These are phyloP conservation scores for Leptopilina syphax DNA, from an alignment of 2,888 invertebrate genomes.

Conservation along the genomic window DNA sequence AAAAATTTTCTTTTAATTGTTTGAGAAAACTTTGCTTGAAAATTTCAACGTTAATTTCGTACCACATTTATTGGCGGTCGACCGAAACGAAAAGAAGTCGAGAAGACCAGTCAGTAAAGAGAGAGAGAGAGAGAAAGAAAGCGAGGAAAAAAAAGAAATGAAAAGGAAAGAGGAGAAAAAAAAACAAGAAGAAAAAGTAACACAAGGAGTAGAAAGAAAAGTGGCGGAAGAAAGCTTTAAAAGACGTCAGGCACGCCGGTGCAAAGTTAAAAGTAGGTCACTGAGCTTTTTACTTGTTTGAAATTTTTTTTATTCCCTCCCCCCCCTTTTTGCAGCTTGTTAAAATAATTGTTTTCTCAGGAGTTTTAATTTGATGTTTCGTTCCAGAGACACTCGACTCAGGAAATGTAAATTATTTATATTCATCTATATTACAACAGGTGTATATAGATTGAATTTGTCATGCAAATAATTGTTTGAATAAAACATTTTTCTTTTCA, in stretches of 20 bases:
- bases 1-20: constrained; percentile 3
- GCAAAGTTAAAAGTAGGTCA: constrained; percentile 37
- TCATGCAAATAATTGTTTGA: background rate
- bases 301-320: background rate
- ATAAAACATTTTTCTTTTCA: background rate
- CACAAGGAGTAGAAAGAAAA: constrained; percentile 30
- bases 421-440: background rate
- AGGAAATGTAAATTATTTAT: background rate
- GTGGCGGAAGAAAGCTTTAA: constrained; percentile 39
- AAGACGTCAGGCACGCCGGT: background rate
- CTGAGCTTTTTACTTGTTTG: constrained; percentile 24
- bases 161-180: constrained; percentile 22
- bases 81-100: constrained; percentile 27
- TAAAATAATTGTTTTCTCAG: constrained; percentile 4
- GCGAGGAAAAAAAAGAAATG: constrained; percentile 31
- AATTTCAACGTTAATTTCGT: constrained; percentile 47
- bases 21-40: constrained; percentile 27
- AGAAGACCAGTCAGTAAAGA: constrained; percentile 35
- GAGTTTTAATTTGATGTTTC: background rate
- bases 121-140: background rate
- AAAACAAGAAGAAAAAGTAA: constrained; percentile 2
- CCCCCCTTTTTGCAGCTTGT: background rate
- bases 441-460: background rate
- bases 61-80: constrained; percentile 5
- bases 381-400: background rate